Percentiles rank a stretch among this genome's conserved stretches.
Conservation (phyloP, 2,888 invertebrate species). For the Norana najaformis region DNA sequence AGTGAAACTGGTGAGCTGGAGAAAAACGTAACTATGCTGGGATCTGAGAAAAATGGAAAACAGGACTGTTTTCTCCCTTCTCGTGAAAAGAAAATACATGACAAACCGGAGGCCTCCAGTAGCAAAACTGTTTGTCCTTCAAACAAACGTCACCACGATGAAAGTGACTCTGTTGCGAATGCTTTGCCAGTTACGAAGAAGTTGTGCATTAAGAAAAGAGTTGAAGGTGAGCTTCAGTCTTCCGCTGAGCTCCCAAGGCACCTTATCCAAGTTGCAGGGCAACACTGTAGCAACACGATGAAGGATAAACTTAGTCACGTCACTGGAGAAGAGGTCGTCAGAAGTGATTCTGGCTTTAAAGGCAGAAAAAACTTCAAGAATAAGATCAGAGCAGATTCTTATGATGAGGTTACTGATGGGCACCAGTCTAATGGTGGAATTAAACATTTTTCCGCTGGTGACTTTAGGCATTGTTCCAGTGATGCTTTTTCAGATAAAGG, state of each 20-base stretch:
- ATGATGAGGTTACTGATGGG: neutral
- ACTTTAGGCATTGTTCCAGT: neutral
- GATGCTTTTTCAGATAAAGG: neutral
- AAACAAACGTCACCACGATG: neutral
- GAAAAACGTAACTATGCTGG: neutral
- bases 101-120: neutral
- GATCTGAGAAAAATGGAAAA: neutral
- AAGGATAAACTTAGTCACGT: neutral
- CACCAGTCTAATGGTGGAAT: neutral
- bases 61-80: neutral
- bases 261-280: neutral
- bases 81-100: neutral
- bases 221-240: neutral
- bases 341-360: neutral
- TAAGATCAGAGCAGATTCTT: neutral
- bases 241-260: neutral
- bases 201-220: neutral
- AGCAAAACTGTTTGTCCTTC: neutral
- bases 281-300: neutral
- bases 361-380: neutral
- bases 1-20: neutral
- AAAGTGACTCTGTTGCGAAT: neutral
- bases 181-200: neutral
- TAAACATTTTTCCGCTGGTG: neutral
- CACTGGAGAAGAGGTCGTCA: neutral